Percentiles rank a stretch among this genome's conserved stretches.
Evolutionary conservation across 2,113 vertebrate species (phyloP).

Genomic region (Neolamprologus sp.): DNA sequence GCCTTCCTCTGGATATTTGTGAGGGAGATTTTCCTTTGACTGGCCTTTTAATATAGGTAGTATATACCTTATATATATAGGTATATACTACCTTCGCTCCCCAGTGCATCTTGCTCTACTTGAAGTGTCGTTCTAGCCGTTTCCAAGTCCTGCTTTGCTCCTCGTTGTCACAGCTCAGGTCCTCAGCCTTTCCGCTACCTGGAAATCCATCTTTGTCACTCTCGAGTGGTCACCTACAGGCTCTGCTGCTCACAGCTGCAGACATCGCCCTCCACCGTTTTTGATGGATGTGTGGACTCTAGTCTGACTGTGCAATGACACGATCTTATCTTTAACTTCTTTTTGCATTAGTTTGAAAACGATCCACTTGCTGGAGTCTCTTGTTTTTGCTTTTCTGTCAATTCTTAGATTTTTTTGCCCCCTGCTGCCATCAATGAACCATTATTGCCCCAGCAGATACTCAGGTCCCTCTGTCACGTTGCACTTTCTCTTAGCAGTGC

Average conservation of each 20-base stretch:
- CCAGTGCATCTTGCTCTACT: neutral
- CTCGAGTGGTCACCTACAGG: neutral
- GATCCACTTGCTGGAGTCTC: neutral
- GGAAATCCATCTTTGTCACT: neutral
- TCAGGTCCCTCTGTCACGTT: neutral
- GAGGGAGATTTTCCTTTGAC: neutral
- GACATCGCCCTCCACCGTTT: neutral
- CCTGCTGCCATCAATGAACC: neutral
- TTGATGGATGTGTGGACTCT: neutral
- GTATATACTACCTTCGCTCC: neutral
- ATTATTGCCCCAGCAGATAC: neutral
- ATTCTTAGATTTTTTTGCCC: neutral
- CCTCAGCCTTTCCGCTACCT: neutral
- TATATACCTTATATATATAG: too few species aligned
- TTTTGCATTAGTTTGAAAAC: neutral
- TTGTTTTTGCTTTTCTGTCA: neutral
- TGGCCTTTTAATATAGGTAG: too few species aligned
- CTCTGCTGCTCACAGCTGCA: neutral
- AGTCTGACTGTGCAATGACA: neutral
- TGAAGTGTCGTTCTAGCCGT: neutral
- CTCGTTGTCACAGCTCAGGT: neutral
- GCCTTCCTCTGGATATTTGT: conserved; percentile 1
- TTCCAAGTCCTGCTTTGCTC: neutral
- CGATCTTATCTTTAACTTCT: neutral
- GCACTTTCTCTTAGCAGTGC: neutral